Evolutionary conservation across 2,888 invertebrate genomes (phyloP), one percentile per base, ranked within the genome.

Genomic region (Drosophila monieri): DNA sequence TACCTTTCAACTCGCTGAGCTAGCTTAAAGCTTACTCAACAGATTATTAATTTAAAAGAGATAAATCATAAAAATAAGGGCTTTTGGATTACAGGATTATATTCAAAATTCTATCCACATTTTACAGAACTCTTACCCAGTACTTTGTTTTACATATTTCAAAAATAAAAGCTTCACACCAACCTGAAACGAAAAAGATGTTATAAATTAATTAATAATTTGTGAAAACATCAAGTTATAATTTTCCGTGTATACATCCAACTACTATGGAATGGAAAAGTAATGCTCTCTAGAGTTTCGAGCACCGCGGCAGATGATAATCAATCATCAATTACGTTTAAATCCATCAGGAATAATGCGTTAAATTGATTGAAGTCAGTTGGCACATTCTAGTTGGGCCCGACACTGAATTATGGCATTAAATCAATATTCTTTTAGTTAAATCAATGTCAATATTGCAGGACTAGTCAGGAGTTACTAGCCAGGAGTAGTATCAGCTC

Each of bases 241-340:
- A 6, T 35, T 35, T 35, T 2, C 35, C 5, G n/a, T 47, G 49
- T 44, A 59, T 14, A 54, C 27, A 52, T 41, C 9, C 27, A 8
- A 3, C 27, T 27, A 64, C 39, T 41, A 14, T 18, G 8, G 15
- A 3, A 12, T 10, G 44, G 4, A 30, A 14, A n/a, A 30, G 4
- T 18, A 14, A 14, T 2, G 15, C n/a, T 10, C 44, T 62, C 3
- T 10, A 65, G 64, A n/a, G 32, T 6, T 30, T 32, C 18, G 3
- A 8, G 43, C 44, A 48, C 8, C 12, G 18, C 41, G 58, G 48
- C 46, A 55, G 58, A 56, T 73, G 75, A 85, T 88, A 89, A 90
- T 90, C 89, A 90, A 90, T 90, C 90, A 90, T 88, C 89, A 90
- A 90, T 90, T 90, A 90, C 89, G 81, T 78, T 89, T 85, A 89